These are phyloP conservation scores for Psittacula echo DNA, from an alignment of 2,797 vertebrate species.

Conservation along the genomic window DNA sequence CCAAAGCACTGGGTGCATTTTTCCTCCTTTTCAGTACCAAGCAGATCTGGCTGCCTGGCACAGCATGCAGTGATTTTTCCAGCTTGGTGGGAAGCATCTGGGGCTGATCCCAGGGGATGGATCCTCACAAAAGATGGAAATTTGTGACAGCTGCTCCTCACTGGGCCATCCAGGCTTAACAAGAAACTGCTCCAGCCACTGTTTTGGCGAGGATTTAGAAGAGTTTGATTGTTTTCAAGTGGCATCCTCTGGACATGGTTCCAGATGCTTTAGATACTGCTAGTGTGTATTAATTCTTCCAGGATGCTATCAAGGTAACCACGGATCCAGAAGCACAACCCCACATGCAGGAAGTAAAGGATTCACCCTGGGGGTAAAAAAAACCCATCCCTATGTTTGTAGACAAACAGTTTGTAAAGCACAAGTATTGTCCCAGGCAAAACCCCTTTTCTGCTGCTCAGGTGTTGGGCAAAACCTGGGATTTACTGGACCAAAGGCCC, in stretches of 20 bases:
- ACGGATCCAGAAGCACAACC: background rate
- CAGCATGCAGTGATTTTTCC: background rate
- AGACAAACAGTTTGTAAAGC: background rate
- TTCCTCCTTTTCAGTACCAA: background rate
- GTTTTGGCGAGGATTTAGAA: background rate
- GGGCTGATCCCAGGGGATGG: fast-evolving
- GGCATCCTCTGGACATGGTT: background rate
- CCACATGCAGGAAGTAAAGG: background rate
- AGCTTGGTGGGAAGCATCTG: background rate
- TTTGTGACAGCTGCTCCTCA: background rate
- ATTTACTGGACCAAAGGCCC: background rate
- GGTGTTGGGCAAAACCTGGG: background rate
- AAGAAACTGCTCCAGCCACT: background rate
- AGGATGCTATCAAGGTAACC: background rate
- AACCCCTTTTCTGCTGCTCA: background rate
- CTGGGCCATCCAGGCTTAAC: background rate
- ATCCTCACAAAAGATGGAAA: background rate
- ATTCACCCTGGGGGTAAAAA: too few relatives aligned
- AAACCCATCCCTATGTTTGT: background rate
- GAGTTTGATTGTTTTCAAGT: background rate
- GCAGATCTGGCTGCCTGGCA: background rate
- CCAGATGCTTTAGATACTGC: background rate
- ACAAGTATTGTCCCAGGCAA: background rate
- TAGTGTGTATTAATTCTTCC: background rate
- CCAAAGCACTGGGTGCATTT: background rate